Base-by-base conservation (phyloP, 1,140 invertebrate genomes). In the Drosophila lacertosa region DNA sequence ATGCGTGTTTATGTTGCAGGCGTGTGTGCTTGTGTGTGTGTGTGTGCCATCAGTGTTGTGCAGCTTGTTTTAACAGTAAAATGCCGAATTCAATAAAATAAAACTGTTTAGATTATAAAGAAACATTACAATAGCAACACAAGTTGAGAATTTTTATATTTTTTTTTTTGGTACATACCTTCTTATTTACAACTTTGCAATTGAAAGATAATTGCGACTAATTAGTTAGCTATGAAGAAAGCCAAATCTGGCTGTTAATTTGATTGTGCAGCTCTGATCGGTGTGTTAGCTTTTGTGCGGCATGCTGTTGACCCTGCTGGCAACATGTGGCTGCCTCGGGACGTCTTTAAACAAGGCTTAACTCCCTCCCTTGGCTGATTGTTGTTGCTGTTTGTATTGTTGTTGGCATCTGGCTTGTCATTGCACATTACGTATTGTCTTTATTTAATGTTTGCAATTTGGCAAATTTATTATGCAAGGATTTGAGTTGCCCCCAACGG, bases 371-470 rank as follows among this genome's bases (percentile, higher is more conserved):
- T 29, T 32, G 32, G 32, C 32, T 58, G 65, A 15, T 22, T 39
- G 33, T 16, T 24, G 48, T n/a, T 53, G 26, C 3, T 47, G 20
- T 32, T 58, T 33, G 22, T 60, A 29, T 22, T 63, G 57, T 22
- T 71, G 53, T 20, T 65, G 54, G 68, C 57, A 62, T 69, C 60
- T 70, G 68, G 57, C 77, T 74, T 86, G 77, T 72, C 68, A 81
- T 74, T 81, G 77, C 82, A 74, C 77, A 79, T 86, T 66, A 63
- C 53, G 63, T 22, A 71, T 71, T 86, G 81, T 88, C 82, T 82
- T 88, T 82, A 88, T 88, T 88, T 88, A 88, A 88, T 88, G 74
- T 78, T 88, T 88, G 82, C 83, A 88, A 88, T 88, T 88, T 82
- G 82, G 74, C 67, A 88, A 88, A 88, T 88, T 89, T 88, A 88